Evolutionary conservation across 2,113 vertebrate genomes (phyloP), one percentile per base, ranked within the genome.

Genomic region (Mormyrus lacerda): DNA sequence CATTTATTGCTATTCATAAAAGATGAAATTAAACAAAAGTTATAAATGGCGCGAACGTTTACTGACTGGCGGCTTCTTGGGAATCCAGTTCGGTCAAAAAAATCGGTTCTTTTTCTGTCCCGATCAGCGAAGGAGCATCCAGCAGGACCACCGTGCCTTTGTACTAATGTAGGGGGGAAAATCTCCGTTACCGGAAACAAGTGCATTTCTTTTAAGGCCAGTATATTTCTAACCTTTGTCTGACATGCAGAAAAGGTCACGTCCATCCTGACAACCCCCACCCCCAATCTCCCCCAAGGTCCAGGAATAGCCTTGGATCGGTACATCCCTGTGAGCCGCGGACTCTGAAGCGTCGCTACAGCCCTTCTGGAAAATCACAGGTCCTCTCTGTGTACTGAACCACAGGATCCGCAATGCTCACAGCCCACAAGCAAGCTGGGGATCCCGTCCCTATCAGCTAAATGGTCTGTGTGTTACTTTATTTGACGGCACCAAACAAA

Each of bases 191-290:
- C 93, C 92, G 94, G 93, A 95, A 95, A 95, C 94, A 93, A 95
- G 94, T 94, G 93, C 93, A 93, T 95, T 95, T 94, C 94, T 94
- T 96, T 95, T 94, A 95, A 95, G 94, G 95, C 94, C 95, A 96
- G 93, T 93, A 92, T 94, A 95, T 95, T 96, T 95, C 94, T 96
- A 95, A 96, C 95, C 96, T 96, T 96, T 96, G 95, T 92, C 91
- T 96, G 96, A 95, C 95, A 94, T 93, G 89, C 89, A 21, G 92
- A 93, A 96, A 96, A 96, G 95, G 95, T 96, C 95, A 95, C 91
- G 92, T 92, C 92, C 92, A 94, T 95, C 93, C 76, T 31, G 85
- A 92, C 93, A 90, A 87, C 4, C 35, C 44, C 47, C 45, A 51
- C 47, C 93, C 92, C 92, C 35, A 92, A 21, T 45, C 79, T 47